phyloP scores from a whole-genome alignment of 2,113 vertebrate species.

The Sterna hirundo region DNA sequence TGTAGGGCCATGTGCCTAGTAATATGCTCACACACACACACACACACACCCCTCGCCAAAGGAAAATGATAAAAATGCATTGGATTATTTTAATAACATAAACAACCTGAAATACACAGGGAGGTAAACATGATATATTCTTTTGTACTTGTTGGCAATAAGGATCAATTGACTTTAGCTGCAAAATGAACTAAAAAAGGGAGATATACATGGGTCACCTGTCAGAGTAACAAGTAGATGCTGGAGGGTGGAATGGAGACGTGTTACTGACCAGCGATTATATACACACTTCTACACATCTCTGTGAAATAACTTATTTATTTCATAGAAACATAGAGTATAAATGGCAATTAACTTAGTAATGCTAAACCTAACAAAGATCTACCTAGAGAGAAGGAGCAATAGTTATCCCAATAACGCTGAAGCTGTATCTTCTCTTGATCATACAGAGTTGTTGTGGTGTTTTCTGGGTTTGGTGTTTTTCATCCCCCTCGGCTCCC shows the following conservation, averaged over 20 bases:
- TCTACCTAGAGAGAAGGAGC: background rate
- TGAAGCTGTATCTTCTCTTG: background rate
- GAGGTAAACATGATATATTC: background rate
- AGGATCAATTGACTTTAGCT: background rate
- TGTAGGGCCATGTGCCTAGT: background rate
- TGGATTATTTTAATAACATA: background rate
- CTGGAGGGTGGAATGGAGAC: background rate
- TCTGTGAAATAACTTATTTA: background rate
- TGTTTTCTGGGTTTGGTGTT: accelerated
- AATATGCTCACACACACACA: background rate
- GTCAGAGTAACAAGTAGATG: background rate
- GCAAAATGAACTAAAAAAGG: background rate
- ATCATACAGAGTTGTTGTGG: background rate
- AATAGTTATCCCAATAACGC: background rate
- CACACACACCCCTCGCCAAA: background rate
- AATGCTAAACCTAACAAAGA: background rate
- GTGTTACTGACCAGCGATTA: accelerated
- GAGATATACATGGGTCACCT: background rate
- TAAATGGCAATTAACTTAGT: background rate
- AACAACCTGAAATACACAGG: background rate
- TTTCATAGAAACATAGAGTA: background rate
- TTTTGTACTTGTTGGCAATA: background rate
- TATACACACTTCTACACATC: background rate
- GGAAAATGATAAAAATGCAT: background rate
- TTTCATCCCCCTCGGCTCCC: accelerated